Evolutionary conservation across 2,888 invertebrate species (phyloP), one percentile per base, ranked within the genome.

Genomic region (Protula sp.): DNA sequence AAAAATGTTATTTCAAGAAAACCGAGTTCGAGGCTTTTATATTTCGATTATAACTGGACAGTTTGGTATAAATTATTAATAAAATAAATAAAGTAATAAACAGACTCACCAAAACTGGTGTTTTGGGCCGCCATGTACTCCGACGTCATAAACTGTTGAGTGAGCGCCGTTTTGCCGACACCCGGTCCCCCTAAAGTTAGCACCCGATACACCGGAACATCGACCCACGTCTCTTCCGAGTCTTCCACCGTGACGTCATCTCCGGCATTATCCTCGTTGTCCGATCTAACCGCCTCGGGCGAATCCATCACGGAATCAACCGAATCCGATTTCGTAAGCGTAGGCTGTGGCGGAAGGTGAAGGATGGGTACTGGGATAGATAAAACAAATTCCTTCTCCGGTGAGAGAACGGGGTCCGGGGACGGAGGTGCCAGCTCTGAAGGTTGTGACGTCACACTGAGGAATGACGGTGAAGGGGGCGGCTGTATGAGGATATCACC

Each of bases 41-140:
- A n/a, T n/a, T n/a, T n/a, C n/a, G n/a, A n/a, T n/a, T n/a, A n/a
- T n/a, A n/a, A n/a, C n/a, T n/a, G n/a, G n/a, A n/a, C n/a, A n/a
- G n/a, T n/a, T n/a, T n/a, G n/a, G n/a, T n/a, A n/a, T n/a, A n/a
- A n/a, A n/a, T n/a, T n/a, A n/a, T n/a, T n/a, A n/a, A n/a, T n/a
- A n/a, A n/a, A n/a, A n/a, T n/a, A n/a, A n/a, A n/a, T n/a, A n/a
- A n/a, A n/a, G n/a, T n/a, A n/a, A n/a, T n/a, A n/a, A 52, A 19
- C 9, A 9, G 30, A 58, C 66, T 62, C 31, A 66, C 66, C 66
- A 30, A 66, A 66, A 60, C 64, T 65, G 5, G 66, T 66, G 48
- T 66, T 66, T 52, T 66, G 65, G 30, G 66, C 66, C 38, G 62
- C 64, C 66, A 63, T 63, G 47, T 65, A 62, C 30, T 66, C 66